phyloP scores from a whole-genome alignment of 2,797 vertebrate genomes.

The Helarctos malayanus region DNA sequence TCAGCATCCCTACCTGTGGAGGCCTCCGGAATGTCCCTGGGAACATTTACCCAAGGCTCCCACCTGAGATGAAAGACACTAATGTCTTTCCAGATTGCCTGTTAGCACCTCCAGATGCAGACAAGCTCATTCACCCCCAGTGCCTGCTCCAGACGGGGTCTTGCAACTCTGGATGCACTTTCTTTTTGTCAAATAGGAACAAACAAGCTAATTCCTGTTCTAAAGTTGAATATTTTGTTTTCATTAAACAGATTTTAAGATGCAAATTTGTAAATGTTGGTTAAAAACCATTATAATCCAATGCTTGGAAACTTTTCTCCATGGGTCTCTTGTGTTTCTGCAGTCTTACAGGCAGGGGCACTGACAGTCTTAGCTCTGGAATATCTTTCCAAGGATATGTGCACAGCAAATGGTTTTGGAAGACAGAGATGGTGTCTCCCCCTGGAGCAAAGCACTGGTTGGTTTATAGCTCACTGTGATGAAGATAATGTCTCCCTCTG shows the following conservation, averaged over 20 bases:
- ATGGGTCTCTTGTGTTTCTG: background rate
- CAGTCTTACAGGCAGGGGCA: background rate
- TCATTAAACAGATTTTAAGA: background rate
- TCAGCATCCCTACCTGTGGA: background rate
- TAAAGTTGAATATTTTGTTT: background rate
- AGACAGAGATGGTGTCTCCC: background rate
- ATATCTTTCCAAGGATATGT: background rate
- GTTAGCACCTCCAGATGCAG: background rate
- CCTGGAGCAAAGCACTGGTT: background rate
- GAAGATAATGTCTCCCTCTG: background rate
- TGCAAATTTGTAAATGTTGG: background rate
- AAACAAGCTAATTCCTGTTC: conserved; percentile 28
- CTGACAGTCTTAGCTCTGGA: background rate
- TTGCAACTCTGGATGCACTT: background rate
- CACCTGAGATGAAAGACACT: background rate
- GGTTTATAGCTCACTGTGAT: background rate
- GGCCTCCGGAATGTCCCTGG: background rate
- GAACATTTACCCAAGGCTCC: background rate
- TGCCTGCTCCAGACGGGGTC: background rate
- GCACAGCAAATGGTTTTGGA: background rate
- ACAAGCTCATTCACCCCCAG: background rate
- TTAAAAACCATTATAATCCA: background rate
- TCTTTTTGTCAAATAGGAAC: background rate
- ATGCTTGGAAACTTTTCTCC: background rate
- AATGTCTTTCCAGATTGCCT: background rate